Evolutionary conservation across 1,140 invertebrate genomes (phyloP).

Genomic region (Drepana arcuata): DNA sequence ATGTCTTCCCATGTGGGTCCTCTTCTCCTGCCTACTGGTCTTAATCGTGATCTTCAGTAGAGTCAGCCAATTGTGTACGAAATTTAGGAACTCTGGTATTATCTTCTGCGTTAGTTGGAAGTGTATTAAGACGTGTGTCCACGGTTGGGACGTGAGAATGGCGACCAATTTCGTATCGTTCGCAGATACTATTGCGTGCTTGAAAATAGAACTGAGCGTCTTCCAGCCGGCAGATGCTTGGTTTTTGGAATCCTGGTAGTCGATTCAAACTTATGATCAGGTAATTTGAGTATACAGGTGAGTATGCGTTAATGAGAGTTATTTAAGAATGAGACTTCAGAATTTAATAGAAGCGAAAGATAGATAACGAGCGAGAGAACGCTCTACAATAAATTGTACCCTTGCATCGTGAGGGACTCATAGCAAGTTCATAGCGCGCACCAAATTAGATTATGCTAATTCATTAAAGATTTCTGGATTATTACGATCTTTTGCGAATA

Average conservation of each 20-base stretch:
- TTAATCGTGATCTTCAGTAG: constrained; percentile 44
- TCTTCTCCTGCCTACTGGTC: constrained; percentile 27
- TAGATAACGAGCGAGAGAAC: too few species aligned
- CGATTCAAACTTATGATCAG: too few species aligned
- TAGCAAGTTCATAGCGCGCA: too few species aligned
- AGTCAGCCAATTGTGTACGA: constrained; percentile 44
- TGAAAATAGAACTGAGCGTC: constrained; percentile 47
- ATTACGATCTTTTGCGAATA: too few species aligned
- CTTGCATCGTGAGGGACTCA: too few species aligned
- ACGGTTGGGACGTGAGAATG: constrained; percentile 47
- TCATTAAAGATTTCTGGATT: too few species aligned
- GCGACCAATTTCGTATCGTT: constrained; percentile 42
- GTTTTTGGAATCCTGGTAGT: constrained; percentile 38
- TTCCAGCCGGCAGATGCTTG: constrained; percentile 49
- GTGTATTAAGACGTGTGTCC: constrained; percentile 47
- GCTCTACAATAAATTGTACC: too few species aligned
- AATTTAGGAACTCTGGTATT: constrained; percentile 45
- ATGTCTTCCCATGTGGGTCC: constrained; percentile 27
- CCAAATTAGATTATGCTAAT: too few species aligned
- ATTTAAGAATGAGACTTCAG: too few species aligned
- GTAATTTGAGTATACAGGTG: too few species aligned
- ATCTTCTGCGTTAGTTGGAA: constrained; percentile 51
- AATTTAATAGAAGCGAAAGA: too few species aligned
- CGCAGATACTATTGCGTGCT: constrained; percentile 40
- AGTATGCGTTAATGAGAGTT: too few species aligned